These are phyloP conservation scores for Daphoenositta chrysoptera DNA, from an alignment of 2,113 vertebrate species.

Conservation along the genomic window DNA sequence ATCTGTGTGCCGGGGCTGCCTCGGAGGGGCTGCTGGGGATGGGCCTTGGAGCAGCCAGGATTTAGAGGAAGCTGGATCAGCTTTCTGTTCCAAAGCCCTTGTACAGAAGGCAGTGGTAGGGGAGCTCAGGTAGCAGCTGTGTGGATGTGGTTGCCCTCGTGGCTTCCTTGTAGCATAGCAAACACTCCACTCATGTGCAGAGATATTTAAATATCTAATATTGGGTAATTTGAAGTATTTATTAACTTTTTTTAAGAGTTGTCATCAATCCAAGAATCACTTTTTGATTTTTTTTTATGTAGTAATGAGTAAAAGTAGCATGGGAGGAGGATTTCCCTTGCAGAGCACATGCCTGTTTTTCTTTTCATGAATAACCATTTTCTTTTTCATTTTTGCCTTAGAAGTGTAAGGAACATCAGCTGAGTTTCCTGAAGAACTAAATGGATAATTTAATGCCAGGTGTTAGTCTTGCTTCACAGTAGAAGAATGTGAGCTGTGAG, in stretches of 20 bases:
- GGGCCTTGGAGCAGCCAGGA: neutral
- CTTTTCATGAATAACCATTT: neutral
- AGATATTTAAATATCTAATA: neutral
- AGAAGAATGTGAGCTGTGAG: neutral
- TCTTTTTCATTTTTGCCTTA: neutral
- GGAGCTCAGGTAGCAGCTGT: neutral
- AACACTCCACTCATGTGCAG: neutral
- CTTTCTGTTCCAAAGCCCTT: neutral
- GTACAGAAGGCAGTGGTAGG: neutral
- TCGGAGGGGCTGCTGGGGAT: neutral
- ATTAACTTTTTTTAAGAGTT: neutral
- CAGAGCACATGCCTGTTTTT: neutral
- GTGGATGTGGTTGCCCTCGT: neutral
- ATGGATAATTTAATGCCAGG: neutral
- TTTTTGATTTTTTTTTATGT: neutral
- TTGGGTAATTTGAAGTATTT: neutral
- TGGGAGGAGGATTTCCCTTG: neutral
- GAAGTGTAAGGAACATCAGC: neutral
- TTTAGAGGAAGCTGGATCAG: neutral
- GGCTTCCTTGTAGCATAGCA: neutral
- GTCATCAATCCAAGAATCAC: neutral
- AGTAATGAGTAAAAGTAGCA: neutral
- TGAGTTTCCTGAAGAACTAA: neutral
- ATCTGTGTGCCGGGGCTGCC: neutral
- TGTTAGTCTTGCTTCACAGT: neutral